phyloP scores from a whole-genome alignment of 2,888 invertebrate genomes.

The Drosophila diplacantha region DNA sequence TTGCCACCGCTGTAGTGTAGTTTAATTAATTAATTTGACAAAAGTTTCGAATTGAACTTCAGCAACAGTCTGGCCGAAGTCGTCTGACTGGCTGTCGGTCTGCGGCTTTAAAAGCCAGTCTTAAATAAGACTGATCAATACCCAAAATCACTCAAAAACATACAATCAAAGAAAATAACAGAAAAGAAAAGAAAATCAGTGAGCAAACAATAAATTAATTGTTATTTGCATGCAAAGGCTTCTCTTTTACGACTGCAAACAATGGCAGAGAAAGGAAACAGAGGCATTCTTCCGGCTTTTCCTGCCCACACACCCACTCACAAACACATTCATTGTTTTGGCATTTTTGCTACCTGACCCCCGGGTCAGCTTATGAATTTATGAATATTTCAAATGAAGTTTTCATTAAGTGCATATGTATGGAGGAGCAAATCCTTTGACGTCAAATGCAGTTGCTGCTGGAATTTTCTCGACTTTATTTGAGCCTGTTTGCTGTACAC shows the following conservation, averaged over 20 bases:
- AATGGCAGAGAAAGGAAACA: constrained; percentile 6
- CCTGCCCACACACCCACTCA: constrained; percentile 1
- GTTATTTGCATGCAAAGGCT: constrained; percentile 35
- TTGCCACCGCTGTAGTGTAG: constrained; percentile 44
- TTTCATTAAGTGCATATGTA: constrained; percentile 47
- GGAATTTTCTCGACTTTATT: constrained; percentile 25
- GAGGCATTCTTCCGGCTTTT: constrained; percentile 26
- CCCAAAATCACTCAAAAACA: constrained; percentile 9
- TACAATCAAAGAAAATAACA: not conserved
- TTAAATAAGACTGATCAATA: constrained; percentile 37
- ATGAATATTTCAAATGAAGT: constrained; percentile 47
- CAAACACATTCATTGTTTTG: constrained; percentile 8
- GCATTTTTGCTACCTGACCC: constrained; percentile 16
- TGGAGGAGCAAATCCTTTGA: constrained; percentile 22
- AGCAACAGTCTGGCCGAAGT: constrained; percentile 15
- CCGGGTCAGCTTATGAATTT: constrained; percentile 25
- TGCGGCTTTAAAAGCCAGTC: constrained; percentile 46
- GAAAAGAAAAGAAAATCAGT: not conserved
- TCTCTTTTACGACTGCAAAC: constrained; percentile 7
- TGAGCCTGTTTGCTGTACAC: constrained; percentile 6
- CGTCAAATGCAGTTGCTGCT: constrained; percentile 28
- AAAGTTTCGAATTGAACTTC: constrained; percentile 66
- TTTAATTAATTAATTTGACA: constrained; percentile 71
- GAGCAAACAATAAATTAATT: constrained; percentile 52
- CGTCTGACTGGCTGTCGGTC: constrained; percentile 18